Percentiles rank a stretch among this genome's conserved stretches.
phyloP scores from a whole-genome alignment of 2,113 vertebrate species.

The Rhinoderma darwinii region DNA sequence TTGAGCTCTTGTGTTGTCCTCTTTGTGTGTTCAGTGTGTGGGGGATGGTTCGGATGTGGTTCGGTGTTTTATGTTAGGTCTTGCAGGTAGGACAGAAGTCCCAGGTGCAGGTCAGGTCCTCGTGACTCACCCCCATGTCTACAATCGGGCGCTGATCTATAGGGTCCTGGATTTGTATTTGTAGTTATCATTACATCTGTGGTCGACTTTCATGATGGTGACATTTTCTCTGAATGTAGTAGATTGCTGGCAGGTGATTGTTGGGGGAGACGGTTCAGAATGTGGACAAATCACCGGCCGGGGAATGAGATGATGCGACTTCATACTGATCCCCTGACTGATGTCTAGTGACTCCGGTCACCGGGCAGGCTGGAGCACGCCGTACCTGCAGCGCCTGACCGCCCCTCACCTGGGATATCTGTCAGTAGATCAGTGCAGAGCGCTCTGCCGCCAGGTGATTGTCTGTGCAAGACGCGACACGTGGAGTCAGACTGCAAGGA shows the following conservation, averaged over 20 bases:
- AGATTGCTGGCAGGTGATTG: not conserved
- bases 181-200: too few relatives aligned
- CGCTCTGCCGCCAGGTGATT: not conserved
- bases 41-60: not conserved
- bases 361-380: constrained; percentile 15
- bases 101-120: not conserved
- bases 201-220: not conserved
- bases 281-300: not conserved
- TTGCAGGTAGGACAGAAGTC: not conserved
- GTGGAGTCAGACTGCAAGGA: not conserved
- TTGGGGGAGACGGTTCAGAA: too few relatives aligned
- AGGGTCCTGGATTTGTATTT: too few relatives aligned
- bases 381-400: not conserved
- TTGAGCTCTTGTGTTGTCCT: not conserved
- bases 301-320: too few relatives aligned
- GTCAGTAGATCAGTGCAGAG: not conserved
- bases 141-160: too few relatives aligned
- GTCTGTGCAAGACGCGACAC: not conserved
- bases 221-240: not conserved
- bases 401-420: not conserved
- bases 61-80: not conserved
- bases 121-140: too few relatives aligned
- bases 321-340: not conserved
- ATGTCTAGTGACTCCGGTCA: not conserved
- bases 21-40: not conserved